phyloP scores from a whole-genome alignment of 2,797 vertebrate species.

The Bradypodion pumilum region DNA sequence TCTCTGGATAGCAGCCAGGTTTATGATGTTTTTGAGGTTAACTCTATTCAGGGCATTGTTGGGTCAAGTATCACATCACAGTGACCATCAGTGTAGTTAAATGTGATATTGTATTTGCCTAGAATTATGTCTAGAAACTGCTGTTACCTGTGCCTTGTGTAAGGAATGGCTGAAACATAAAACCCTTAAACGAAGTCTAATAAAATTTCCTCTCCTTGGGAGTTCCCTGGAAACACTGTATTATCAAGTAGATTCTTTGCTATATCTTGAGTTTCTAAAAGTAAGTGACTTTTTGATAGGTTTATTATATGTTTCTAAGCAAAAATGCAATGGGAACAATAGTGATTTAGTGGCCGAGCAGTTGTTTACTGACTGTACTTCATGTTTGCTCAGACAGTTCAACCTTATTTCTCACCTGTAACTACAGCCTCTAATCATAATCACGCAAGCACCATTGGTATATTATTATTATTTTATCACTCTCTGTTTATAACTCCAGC shows the following conservation, averaged over 20 bases:
- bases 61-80: neutral
- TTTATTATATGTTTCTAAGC: slow-evolving; percentile 72
- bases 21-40: neutral
- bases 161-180: slow-evolving; percentile 20
- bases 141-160: neutral
- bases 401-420: slow-evolving; percentile 71
- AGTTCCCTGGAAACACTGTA: slow-evolving; percentile 38
- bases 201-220: slow-evolving; percentile 47
- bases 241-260: slow-evolving; percentile 59
- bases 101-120: slow-evolving; percentile 2
- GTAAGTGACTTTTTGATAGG: slow-evolving; percentile 64
- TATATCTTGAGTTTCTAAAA: slow-evolving; percentile 53
- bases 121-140: neutral
- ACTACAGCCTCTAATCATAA: slow-evolving; percentile 72
- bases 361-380: slow-evolving; percentile 66
- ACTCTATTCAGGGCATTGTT: neutral
- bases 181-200: slow-evolving; percentile 33
- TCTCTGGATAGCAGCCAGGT: too few species aligned
- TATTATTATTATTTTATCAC: slow-evolving; percentile 71
- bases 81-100: neutral
- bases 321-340: slow-evolving; percentile 60
- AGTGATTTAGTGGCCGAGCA: slow-evolving; percentile 69
- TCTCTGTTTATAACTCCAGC: slow-evolving; percentile 69
- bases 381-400: slow-evolving; percentile 69
- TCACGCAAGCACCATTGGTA: slow-evolving; percentile 65